These are phyloP conservation scores for Drosophila sordidapex DNA, from an alignment of 2,888 invertebrate genomes.

Conservation along the genomic window DNA sequence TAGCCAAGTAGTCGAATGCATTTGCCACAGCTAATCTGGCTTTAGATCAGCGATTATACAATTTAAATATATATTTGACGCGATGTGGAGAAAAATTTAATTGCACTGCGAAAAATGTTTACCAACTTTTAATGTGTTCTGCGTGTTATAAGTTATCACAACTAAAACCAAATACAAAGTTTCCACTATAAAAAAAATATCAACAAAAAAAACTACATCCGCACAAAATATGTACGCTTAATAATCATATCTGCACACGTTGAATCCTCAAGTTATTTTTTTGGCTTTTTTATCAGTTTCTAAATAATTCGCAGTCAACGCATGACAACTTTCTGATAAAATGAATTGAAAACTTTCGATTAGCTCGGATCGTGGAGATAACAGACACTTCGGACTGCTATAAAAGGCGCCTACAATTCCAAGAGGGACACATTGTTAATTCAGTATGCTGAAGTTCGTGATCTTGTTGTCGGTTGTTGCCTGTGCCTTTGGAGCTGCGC, in stretches of 20 bases:
- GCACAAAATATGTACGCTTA: too few relatives aligned
- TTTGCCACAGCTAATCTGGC: not conserved
- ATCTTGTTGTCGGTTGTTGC: slow-evolving; percentile 61
- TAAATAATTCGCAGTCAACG: not conserved
- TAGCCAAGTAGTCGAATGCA: not conserved
- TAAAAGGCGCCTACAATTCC: slow-evolving; percentile 29
- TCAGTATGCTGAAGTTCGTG: slow-evolving; percentile 73
- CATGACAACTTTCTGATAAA: slow-evolving; percentile 12
- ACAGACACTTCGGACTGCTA: slow-evolving; percentile 9
- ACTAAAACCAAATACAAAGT: not conserved
- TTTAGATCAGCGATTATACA: not conserved
- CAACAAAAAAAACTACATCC: not conserved
- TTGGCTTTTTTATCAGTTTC: slow-evolving; percentile 1
- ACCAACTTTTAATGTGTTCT: not conserved
- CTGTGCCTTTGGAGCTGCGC: slow-evolving; percentile 62
- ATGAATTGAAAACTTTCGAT: slow-evolving; percentile 31
- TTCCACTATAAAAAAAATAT: not conserved
- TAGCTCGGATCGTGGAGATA: slow-evolving; percentile 16
- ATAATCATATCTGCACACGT: not conserved
- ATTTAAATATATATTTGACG: not conserved
- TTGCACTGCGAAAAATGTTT: too few relatives aligned
- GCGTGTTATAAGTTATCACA: not conserved
- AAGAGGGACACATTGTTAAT: slow-evolving; percentile 27
- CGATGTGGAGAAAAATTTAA: not conserved
- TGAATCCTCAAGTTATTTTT: not conserved